phyloP scores from a whole-genome alignment of 2,113 vertebrate genomes.

The Cathartes aura region DNA sequence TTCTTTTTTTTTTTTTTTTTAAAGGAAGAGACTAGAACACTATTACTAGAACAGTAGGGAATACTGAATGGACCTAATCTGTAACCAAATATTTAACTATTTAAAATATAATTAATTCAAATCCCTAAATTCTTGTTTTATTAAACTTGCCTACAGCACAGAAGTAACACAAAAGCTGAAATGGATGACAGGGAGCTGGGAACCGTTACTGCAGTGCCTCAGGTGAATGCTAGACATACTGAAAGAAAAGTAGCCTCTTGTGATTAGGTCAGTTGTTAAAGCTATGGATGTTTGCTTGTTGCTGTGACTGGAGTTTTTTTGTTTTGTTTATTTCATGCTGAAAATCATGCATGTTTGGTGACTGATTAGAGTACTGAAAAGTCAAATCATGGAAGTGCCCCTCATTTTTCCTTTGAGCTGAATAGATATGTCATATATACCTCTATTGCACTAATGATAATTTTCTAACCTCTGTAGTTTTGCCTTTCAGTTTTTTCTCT shows the following conservation, averaged over 20 bases:
- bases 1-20: background rate
- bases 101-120: slow-evolving; percentile 39
- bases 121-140: slow-evolving; percentile 34
- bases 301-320: background rate
- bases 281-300: background rate
- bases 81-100: slow-evolving; percentile 21
- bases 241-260: background rate
- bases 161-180: background rate
- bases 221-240: background rate
- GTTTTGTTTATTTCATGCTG: background rate
- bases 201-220: background rate
- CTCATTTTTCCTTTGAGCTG: background rate
- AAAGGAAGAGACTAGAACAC: background rate
- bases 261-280: background rate
- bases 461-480: background rate
- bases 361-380: background rate
- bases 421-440: background rate
- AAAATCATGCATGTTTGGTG: background rate
- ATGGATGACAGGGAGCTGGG: background rate
- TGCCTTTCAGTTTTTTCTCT: background rate
- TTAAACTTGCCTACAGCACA: slow-evolving; percentile 2
- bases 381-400: background rate
- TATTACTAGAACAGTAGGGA: background rate
- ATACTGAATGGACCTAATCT: background rate
- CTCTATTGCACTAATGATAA: background rate